Evolutionary conservation across 2,113 vertebrate species (phyloP).

Genomic region (Hyperoodon ampullatus): DNA sequence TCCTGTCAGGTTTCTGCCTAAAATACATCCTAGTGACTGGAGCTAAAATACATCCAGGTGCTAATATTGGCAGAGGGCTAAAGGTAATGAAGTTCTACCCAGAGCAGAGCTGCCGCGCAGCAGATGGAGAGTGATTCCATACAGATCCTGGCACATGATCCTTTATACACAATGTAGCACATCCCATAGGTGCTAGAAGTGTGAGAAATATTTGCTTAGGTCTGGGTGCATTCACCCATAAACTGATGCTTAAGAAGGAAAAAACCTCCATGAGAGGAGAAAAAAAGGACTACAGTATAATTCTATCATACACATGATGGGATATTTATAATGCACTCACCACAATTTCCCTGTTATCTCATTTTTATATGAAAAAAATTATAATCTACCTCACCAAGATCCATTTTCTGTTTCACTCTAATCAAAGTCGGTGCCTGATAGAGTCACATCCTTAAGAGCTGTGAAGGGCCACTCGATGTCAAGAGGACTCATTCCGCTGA

Average conservation of each 20-base stretch:
- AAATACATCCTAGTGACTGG: not conserved
- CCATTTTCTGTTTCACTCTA: not conserved
- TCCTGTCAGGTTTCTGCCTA: constrained; percentile 17
- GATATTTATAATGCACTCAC: not conserved
- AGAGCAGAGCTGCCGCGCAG: not conserved
- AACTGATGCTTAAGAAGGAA: not conserved
- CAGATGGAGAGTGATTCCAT: not conserved
- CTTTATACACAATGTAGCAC: not conserved
- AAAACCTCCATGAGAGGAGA: not conserved
- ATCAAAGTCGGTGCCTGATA: not conserved
- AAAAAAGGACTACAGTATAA: not conserved
- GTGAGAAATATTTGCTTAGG: not conserved
- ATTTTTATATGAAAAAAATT: not conserved
- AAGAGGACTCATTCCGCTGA: not conserved
- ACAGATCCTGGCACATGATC: not conserved
- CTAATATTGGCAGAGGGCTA: not conserved
- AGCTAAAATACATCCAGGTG: constrained; percentile 38
- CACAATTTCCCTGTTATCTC: not conserved
- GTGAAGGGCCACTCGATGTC: not conserved
- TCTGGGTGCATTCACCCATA: not conserved
- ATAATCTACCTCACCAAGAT: not conserved
- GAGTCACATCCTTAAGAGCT: not conserved
- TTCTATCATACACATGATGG: not conserved
- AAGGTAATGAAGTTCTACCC: not conserved
- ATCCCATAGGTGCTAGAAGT: not conserved